Evolutionary conservation across 2,888 invertebrate species (phyloP), one percentile per base, ranked within the genome.

Genomic region (Proisotoma minuta): DNA sequence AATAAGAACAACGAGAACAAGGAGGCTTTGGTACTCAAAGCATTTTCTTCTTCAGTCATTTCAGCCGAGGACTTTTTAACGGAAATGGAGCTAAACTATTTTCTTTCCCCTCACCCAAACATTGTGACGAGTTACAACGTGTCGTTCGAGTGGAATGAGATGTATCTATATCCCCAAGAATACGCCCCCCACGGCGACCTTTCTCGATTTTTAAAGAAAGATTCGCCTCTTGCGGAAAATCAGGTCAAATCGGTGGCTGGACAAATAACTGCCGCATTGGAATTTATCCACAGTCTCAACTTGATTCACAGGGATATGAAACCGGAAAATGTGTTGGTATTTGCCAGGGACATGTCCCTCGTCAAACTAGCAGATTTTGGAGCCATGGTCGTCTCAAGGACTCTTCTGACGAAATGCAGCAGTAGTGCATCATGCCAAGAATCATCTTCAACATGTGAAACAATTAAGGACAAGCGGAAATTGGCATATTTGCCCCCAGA

Each of bases 211-310:
- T 23, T 69, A 3, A 65, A 62, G 23, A 65, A 63, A 23, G 68
- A 61, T n/a, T 24, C 56, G 10, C 57, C 57, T n/a, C n/a, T 68
- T 18, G 58, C 64, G 12, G 67, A 67, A 27, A 43, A 40, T 39
- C 51, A 53, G n/a, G 62, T 64, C 23, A 81, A 81, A 24, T 81
- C 81, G 15, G 85, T 87, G 57, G 89, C 93, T n/a, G 87, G 88
- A 76, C 95, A 88, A 74, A 76, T 89, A 34, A 81, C 85, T 29
- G 85, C 87, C 0, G 89, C 89, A 0, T 77, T 90, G 62, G 87
- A 88, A 54, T 89, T 89, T 76, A 84, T 89, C 81, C 89, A 90
- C 79, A 84, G 85, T 66, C 87, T 88, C 75, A 83, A 84, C 71
- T 77, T 89, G 39, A 87, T 87, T 0, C 89, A 89, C 76, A 81